Evolutionary conservation across 2,797 vertebrate species (phyloP), one percentile per base, ranked within the genome.

Genomic region (Paguma larvata): DNA sequence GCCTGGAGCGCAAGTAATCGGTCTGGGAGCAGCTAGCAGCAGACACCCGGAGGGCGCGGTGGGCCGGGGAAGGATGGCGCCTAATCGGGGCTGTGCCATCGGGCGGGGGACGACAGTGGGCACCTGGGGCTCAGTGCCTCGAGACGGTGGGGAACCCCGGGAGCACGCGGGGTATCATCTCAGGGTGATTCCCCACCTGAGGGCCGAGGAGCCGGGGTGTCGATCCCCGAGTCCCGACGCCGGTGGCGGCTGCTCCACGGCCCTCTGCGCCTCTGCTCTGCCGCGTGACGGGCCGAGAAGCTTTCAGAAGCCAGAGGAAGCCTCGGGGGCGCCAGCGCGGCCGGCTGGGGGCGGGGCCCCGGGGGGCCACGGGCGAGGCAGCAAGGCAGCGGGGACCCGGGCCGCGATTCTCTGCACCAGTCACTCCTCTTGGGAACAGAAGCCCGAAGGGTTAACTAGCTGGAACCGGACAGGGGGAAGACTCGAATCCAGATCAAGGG

Each of bases 191-290:
- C 15, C 41, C 11, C 5, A 3, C 13, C 41, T 0, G 11, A 73
- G 41, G 27, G 3, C 0, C 0, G 68, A 34, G 59, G 68, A 70
- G 48, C 53, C 25, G 30, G 38, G 15, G 2, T 19, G 5, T 19
- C n/a, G 3, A 19, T 6, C 44, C 15, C 32, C 14, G 1, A 2
- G 38, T 63, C 15, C 13, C 6, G 30, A 4, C n/a, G 5, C 25
- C 12, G 0, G 12, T 1, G 6, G 46, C 63, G 83, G 38, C 44
- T 6, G 2, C 25, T 10, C 41, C 18, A 13, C 23, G 1, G 5
- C 3, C 34, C 79, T 32, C 34, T 4, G 88, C 56, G 11, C 18
- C 16, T 12, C 51, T 15, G 25, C 6, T n/a, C 67, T n/a, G 56
- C 23, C 5, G 7, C 9, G 2, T 6, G 78, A n/a, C 8, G 3